phyloP scores from a whole-genome alignment of 2,113 vertebrate genomes.

The Chaenogobius annularis region DNA sequence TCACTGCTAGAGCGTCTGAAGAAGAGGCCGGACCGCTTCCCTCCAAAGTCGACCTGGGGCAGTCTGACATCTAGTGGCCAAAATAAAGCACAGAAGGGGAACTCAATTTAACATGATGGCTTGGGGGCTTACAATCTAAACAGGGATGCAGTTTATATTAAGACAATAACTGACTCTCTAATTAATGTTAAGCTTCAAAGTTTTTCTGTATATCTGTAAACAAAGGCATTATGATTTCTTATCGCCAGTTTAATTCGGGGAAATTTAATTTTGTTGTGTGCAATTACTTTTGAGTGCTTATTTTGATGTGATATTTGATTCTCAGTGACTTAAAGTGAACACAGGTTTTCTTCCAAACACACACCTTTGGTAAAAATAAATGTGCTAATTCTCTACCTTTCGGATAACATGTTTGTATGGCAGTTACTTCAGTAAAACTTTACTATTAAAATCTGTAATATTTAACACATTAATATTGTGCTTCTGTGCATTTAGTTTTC shows the following conservation, averaged over 20 bases:
- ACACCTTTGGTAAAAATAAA: conserved; percentile 26
- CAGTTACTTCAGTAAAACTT: conserved; percentile 29
- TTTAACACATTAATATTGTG: conserved; percentile 22
- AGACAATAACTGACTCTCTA: conserved; percentile 25
- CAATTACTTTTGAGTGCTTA: conserved; percentile 43
- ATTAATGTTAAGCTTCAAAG: conserved; percentile 36
- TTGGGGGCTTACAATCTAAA: conserved; percentile 28
- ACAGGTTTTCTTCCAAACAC: conserved; percentile 28
- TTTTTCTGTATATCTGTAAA: conserved; percentile 59
- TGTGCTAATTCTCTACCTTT: conserved; percentile 30
- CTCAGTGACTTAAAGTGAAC: conserved; percentile 54
- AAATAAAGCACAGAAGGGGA: conserved; percentile 29
- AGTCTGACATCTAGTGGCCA: conserved; percentile 78
- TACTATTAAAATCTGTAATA: conserved; percentile 41
- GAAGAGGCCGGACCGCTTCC: conserved; percentile 91
- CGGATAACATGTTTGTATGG: conserved; percentile 40
- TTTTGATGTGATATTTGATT: conserved; percentile 46
- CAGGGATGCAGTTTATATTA: conserved; percentile 51
- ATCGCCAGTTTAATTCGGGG: conserved; percentile 23
- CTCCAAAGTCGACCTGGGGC: conserved; percentile 87
- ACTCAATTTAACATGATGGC: conserved; percentile 13
- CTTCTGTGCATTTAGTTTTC: conserved; percentile 4
- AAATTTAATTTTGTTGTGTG: conserved; percentile 26
- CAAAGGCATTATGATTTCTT: conserved; percentile 55
- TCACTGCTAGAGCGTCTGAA: conserved; percentile 81